Conservation (phyloP, 2,888 invertebrate genomes). For the Melanostoma mellinum region DNA sequence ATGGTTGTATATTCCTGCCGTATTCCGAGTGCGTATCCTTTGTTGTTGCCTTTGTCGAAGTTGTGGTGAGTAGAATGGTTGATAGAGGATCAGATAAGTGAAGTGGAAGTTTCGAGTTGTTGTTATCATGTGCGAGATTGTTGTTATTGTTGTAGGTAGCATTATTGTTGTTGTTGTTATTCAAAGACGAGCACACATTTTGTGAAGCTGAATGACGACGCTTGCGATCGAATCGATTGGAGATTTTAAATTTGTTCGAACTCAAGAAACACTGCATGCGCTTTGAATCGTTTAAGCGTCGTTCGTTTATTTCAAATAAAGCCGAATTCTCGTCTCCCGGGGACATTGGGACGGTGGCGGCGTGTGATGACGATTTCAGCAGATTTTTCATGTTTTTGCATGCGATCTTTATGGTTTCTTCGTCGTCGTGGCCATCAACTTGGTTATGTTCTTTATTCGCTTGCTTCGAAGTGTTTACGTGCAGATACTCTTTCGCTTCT, state of each 20-base stretch:
- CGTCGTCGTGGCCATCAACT: constrained; percentile 5
- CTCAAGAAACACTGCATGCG: constrained; percentile 73
- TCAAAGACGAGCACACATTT: constrained; percentile 73
- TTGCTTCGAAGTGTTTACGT: not conserved
- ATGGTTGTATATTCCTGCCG: constrained; percentile 52
- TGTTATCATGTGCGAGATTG: constrained; percentile 74
- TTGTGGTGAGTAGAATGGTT: constrained; percentile 15
- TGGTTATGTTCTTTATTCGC: no score
- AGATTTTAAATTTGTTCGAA: constrained; percentile 72
- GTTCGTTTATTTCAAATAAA: constrained; percentile 63
- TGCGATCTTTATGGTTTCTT: constrained; percentile 54
- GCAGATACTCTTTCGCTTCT: not conserved
- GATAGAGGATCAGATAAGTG: constrained; percentile 35
- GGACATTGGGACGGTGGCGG: not conserved
- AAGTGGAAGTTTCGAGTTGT: constrained; percentile 64
- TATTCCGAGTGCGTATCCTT: constrained; percentile 58
- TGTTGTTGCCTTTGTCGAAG: constrained; percentile 54
- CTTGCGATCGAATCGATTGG: constrained; percentile 83
- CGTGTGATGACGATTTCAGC: constrained; percentile 45
- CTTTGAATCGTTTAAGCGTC: constrained; percentile 65
- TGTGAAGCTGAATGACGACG: constrained; percentile 84
- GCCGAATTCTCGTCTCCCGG: constrained; percentile 36
- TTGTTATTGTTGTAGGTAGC: constrained; percentile 74
- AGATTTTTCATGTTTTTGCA: constrained; percentile 66
- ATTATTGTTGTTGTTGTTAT: constrained; percentile 53